phyloP scores from a whole-genome alignment of 2,888 invertebrate genomes.

The Caenorhabditis sulstoni region DNA sequence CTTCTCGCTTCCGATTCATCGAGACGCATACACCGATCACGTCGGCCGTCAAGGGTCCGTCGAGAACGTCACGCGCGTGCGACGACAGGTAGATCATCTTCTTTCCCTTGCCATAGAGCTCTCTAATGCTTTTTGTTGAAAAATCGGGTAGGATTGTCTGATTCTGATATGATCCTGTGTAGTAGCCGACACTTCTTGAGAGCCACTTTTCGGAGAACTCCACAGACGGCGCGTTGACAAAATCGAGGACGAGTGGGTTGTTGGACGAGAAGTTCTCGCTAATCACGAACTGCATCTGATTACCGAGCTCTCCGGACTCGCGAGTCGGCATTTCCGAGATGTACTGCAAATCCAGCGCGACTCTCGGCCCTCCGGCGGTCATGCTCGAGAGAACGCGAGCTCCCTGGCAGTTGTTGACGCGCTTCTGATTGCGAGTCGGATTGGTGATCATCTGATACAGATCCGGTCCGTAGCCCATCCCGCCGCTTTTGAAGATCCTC shows the following conservation, averaged over 20 bases:
- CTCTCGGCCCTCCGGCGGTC: conserved; percentile 46
- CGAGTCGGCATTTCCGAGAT: conserved; percentile 19
- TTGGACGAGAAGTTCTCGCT: conserved; percentile 63
- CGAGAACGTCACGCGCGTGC: conserved; percentile 69
- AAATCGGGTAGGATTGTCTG: conserved; percentile 58
- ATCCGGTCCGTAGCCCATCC: conserved; percentile 74
- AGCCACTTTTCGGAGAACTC: conserved; percentile 55
- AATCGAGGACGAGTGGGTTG: conserved; percentile 58
- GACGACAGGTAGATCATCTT: conserved; percentile 66
- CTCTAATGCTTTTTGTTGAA: conserved; percentile 46
- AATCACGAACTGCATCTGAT: conserved; percentile 68
- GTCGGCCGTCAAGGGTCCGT: conserved; percentile 73
- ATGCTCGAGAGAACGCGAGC: conserved; percentile 42
- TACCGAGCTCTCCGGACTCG: conserved; percentile 49
- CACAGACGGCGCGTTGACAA: conserved; percentile 57
- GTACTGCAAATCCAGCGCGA: conserved; percentile 65
- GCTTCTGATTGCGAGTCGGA: conserved; percentile 63
- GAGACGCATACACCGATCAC: conserved; percentile 67
- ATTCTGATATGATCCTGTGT: conserved; percentile 35
- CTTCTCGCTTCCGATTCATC: conserved; percentile 63
- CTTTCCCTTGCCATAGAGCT: conserved; percentile 28
- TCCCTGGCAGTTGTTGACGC: conserved; percentile 58
- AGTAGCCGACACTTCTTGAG: conserved; percentile 51
- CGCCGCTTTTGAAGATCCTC: conserved; percentile 60
- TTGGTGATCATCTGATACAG: conserved; percentile 67